phyloP scores from a whole-genome alignment of 2,888 invertebrate species.

The Tenodera sinensis region DNA sequence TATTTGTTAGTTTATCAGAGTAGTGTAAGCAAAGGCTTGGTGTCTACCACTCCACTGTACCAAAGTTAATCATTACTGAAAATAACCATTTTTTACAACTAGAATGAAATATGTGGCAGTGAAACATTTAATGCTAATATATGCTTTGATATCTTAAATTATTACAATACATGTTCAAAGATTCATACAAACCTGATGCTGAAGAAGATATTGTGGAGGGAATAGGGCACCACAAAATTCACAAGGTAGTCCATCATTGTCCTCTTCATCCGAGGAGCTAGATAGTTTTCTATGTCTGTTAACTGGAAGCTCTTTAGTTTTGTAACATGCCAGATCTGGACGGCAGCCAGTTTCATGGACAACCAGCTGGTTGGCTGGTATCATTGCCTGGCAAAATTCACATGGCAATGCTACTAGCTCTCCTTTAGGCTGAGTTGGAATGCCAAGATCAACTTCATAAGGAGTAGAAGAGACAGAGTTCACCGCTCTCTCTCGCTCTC shows the following conservation, averaged over 20 bases:
- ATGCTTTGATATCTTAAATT: background rate
- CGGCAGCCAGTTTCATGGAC: slow-evolving; percentile 42
- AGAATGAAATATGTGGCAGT: too few relatives aligned
- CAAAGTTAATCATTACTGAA: too few relatives aligned
- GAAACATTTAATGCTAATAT: too few relatives aligned
- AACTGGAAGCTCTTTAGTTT: background rate
- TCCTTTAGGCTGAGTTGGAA: background rate
- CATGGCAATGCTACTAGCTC: slow-evolving; percentile 46
- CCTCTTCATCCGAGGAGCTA: slow-evolving; percentile 26
- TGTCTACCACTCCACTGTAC: too few relatives aligned
- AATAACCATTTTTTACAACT: too few relatives aligned
- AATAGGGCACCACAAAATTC: slow-evolving; percentile 35
- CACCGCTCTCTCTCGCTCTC: slow-evolving; percentile 18
- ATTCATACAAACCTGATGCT: slow-evolving; percentile 47
- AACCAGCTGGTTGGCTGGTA: slow-evolving; percentile 42
- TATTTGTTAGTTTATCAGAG: too few relatives aligned
- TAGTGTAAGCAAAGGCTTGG: too few relatives aligned
- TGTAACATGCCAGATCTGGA: slow-evolving; percentile 43
- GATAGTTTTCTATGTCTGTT: background rate
- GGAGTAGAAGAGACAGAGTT: background rate
- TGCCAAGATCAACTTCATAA: background rate
- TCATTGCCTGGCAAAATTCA: slow-evolving; percentile 53
- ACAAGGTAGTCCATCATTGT: slow-evolving; percentile 33
- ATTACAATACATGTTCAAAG: background rate
- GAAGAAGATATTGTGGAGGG: slow-evolving; percentile 47